Evolutionary conservation across 2,797 vertebrate genomes (phyloP), one percentile per base, ranked within the genome.

Genomic region (Vultur gryphus): DNA sequence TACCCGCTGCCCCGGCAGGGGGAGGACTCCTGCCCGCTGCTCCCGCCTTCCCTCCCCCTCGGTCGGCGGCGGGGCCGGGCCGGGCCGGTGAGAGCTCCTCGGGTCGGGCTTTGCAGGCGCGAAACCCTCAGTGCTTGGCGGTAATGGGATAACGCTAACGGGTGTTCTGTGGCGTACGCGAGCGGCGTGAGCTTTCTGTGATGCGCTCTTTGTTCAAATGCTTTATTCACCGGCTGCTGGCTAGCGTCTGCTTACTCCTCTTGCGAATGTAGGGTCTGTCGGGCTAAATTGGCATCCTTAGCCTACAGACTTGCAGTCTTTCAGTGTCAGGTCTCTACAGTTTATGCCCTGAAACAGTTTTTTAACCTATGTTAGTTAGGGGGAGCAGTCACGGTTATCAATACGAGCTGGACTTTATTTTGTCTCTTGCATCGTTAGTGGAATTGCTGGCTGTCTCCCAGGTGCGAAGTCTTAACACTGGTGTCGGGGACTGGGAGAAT

Each of bases 61-160:
- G 43, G 81, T 37, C 81, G 2, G 61, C 77, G 64, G 17, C n/a
- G 29, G 4, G 19, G 41, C 43, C 52, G 55, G 35, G 43, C 49
- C 37, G 49, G 14, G 73, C 72, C 44, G 81, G 44, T 13, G 58
- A 10, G 59, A 24, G 59, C 67, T 41, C 15, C 52, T 12, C n/a
- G 28, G 39, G 54, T 16, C n/a, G 33, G 24, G 44, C 49, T 51
- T 26, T 25, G 65, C 69, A 13, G 9, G 4, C 2, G 55, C 35
- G 55, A 16, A 20, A 3, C 21, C 31, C 31, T 23, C 48, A 2
- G 46, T 6, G 57, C 52, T 48, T 4, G 52, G 69, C 43, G 8
- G 55, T 5, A 5, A 0, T 1, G 67, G n/a, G 51, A 0, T 6
- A 11, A 2, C 19, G 25, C 37, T 7, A 10, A 7, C 6, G n/a